Conservation (phyloP, 2,797 vertebrate genomes). For the Bovichtus variegatus region DNA sequence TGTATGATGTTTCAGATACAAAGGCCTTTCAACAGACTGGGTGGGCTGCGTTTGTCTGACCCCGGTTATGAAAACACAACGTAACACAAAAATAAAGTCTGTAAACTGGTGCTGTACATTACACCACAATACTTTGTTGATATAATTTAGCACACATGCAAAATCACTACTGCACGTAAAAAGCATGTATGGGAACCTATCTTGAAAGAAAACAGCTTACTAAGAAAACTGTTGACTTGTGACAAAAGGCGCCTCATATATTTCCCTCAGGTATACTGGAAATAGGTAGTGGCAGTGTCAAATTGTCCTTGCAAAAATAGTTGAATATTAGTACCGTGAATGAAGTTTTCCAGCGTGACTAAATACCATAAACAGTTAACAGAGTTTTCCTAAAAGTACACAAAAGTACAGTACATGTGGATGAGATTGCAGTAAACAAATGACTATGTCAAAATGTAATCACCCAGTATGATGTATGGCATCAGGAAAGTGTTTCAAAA, state of each 20-base stretch:
- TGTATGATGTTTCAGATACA: conserved; percentile 79
- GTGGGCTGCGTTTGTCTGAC: conserved; percentile 79
- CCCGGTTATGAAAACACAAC: conserved; percentile 75
- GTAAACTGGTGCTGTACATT: conserved; percentile 30
- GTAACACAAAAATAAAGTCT: conserved; percentile 46
- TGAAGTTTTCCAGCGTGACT: conserved; percentile 46
- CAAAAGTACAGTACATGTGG: conserved; percentile 69
- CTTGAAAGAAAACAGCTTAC: conserved; percentile 13
- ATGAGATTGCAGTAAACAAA: conserved; percentile 82
- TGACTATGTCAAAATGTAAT: conserved; percentile 84
- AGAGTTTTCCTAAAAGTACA: conserved; percentile 61
- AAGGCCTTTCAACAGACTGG: conserved; percentile 79
- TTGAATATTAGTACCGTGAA: background rate
- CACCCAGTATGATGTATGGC: conserved; percentile 81
- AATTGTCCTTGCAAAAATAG: conserved; percentile 18
- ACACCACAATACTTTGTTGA: conserved; percentile 32
- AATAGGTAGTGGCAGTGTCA: background rate
- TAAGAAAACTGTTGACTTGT: conserved; percentile 15
- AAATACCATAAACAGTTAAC: conserved; percentile 38
- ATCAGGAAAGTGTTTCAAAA: conserved; percentile 84
- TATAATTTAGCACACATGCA: conserved; percentile 33
- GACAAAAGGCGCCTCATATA: background rate
- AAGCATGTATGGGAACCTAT: conserved; percentile 15
- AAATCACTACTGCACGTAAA: conserved; percentile 12
- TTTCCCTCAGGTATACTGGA: background rate